Percentiles rank a stretch among this genome's conserved stretches.
phyloP scores from a whole-genome alignment of 2,888 invertebrate species.

The Exephanes ischioxanthus region DNA sequence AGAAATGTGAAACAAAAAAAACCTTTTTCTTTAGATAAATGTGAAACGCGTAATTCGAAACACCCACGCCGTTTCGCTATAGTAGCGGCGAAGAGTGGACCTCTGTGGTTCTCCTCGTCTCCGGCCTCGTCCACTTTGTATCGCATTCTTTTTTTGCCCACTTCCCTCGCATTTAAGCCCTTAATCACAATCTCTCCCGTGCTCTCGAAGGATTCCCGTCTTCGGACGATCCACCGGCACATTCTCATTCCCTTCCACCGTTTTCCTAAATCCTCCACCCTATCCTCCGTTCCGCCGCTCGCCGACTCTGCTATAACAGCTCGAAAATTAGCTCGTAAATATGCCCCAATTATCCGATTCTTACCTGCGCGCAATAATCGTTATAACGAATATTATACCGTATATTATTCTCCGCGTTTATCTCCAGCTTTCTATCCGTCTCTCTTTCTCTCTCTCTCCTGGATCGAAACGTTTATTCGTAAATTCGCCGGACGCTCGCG shows the following conservation, averaged over 20 bases:
- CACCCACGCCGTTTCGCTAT: conserved; percentile 69
- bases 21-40: too few relatives aligned
- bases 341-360: conserved; percentile 70
- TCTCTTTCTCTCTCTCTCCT: conserved; percentile 56
- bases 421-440: conserved; percentile 47
- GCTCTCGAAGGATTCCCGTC: neutral
- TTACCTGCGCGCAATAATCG: conserved; percentile 74
- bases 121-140: conserved; percentile 29
- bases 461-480: conserved; percentile 48
- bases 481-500: conserved; percentile 52
- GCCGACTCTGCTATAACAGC: conserved; percentile 66
- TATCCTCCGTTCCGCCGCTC: conserved; percentile 41
- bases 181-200: conserved; percentile 16
- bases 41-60: conserved; percentile 48
- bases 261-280: conserved; percentile 18
- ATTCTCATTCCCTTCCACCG: conserved; percentile 45
- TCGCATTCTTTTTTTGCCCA: conserved; percentile 26
- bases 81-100: conserved; percentile 18
- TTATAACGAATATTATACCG: conserved; percentile 65
- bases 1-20: too few relatives aligned
- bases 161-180: neutral
- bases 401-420: conserved; percentile 65
- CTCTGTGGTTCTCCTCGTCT: conserved; percentile 40
- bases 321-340: conserved; percentile 77
- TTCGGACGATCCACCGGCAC: neutral